Percentiles rank a stretch among this genome's conserved stretches.
phyloP scores from a whole-genome alignment of 2,888 invertebrate genomes.

The Caenorhabditis virilis region DNA sequence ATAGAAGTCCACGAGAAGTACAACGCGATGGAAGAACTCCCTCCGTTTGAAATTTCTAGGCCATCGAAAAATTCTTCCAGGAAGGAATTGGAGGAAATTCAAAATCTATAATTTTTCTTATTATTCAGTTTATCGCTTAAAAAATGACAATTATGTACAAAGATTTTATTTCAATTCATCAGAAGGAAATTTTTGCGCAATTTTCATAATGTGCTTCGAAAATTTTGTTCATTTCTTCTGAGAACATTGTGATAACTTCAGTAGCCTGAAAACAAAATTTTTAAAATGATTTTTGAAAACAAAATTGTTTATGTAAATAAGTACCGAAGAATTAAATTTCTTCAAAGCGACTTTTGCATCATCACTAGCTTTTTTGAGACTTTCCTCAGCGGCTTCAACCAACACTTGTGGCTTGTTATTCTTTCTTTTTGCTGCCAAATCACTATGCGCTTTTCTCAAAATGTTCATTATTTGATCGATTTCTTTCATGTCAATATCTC shows the following conservation, averaged over 20 bases:
- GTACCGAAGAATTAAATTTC: background rate
- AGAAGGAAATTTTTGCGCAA: background rate
- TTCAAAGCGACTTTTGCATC: background rate
- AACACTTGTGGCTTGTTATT: background rate
- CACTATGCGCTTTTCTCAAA: background rate
- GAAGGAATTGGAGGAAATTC: too few relatives aligned
- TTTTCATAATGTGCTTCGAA: background rate
- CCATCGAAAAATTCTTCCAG: too few relatives aligned
- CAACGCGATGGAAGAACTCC: too few relatives aligned
- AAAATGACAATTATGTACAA: too few relatives aligned
- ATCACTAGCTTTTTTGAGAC: background rate
- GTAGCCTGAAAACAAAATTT: too few relatives aligned
- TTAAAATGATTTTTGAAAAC: too few relatives aligned
- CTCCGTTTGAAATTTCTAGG: too few relatives aligned
- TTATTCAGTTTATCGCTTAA: too few relatives aligned
- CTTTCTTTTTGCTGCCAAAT: background rate
- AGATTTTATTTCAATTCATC: too few relatives aligned
- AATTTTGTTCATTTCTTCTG: background rate
- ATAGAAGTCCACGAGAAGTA: too few relatives aligned
- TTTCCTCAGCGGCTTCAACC: background rate
- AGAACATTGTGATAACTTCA: background rate
- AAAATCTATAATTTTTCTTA: too few relatives aligned
- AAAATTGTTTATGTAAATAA: too few relatives aligned
- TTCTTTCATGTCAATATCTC: background rate
- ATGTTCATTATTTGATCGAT: constrained; percentile 2